These are phyloP conservation scores for Scylla paramamosain DNA, from an alignment of 1,140 invertebrate species.

Conservation along the genomic window DNA sequence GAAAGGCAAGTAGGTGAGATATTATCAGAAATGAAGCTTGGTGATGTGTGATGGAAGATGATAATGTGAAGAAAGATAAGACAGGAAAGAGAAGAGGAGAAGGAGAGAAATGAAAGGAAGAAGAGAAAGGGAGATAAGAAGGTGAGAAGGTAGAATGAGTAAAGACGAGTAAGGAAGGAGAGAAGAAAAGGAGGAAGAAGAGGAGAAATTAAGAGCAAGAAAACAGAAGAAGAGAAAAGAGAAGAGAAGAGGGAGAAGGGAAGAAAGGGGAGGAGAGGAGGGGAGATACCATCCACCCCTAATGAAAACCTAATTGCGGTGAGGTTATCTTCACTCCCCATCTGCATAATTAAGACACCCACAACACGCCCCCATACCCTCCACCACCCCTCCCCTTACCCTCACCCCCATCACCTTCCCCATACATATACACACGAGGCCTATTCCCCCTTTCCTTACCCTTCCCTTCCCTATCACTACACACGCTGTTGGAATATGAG, in stretches of 20 bases:
- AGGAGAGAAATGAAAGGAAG: too few species aligned
- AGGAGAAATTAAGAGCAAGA: not conserved
- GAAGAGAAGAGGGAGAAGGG: not conserved
- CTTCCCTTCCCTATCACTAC: not conserved
- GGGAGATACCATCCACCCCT: slow-evolving; percentile 54
- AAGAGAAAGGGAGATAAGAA: too few species aligned
- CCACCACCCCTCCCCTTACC: not conserved
- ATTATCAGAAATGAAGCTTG: too few species aligned
- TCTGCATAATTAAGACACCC: slow-evolving; percentile 63
- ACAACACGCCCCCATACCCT: not conserved
- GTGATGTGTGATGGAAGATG: too few species aligned
- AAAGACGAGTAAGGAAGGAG: not conserved
- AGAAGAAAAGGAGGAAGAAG: not conserved
- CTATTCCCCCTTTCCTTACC: not conserved
- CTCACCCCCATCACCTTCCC: not conserved
- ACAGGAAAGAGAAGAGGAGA: too few species aligned
- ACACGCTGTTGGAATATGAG: not conserved
- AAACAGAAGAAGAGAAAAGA: not conserved
- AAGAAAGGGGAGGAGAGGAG: not conserved
- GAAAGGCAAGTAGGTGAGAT: too few species aligned
- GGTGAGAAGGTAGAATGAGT: not conserved
- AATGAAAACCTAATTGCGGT: slow-evolving; percentile 65
- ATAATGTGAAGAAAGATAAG: too few species aligned
- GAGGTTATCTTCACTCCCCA: slow-evolving; percentile 49
- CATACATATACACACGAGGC: not conserved